Percentiles rank a stretch among this genome's conserved stretches.
phyloP scores from a whole-genome alignment of 2,888 invertebrate genomes.

The Callosobruchus maculatus region DNA sequence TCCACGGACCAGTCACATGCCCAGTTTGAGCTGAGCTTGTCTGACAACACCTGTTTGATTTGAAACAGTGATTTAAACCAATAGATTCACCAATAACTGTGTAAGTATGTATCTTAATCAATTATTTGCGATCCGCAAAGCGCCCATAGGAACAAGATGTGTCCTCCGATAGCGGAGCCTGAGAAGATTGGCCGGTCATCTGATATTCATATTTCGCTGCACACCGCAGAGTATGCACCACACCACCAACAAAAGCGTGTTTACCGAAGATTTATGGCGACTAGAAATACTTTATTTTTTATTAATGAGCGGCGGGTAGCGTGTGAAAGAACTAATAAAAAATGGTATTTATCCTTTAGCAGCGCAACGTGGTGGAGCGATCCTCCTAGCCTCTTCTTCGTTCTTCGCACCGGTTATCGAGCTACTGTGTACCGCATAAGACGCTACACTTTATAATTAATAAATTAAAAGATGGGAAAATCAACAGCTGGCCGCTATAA shows the following conservation, averaged over 20 bases:
- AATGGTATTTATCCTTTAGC: not conserved
- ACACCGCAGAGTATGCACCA: not conserved
- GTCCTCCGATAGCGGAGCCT: not conserved
- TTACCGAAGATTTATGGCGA: not conserved
- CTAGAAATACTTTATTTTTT: not conserved
- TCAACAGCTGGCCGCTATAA: slow-evolving; percentile 29
- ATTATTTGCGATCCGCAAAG: not conserved
- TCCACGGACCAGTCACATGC: too few relatives aligned
- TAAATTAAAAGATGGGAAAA: slow-evolving; percentile 38
- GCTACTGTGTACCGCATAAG: slow-evolving; percentile 5
- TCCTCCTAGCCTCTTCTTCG: not conserved
- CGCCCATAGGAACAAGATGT: not conserved
- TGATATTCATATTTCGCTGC: not conserved
- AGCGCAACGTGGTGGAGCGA: not conserved
- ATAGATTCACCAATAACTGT: not conserved
- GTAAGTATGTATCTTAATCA: not conserved
- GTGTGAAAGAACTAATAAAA: not conserved
- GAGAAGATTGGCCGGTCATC: not conserved
- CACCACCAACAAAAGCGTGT: not conserved
- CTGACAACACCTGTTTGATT: too few relatives aligned
- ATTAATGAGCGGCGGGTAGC: not conserved
- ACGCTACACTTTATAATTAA: slow-evolving; percentile 31
- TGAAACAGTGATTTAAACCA: too few relatives aligned
- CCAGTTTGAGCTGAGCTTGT: too few relatives aligned
- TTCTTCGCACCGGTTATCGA: not conserved